Evolutionary conservation across 2,888 invertebrate genomes (phyloP).

Genomic region (Pimpla rufipes): DNA sequence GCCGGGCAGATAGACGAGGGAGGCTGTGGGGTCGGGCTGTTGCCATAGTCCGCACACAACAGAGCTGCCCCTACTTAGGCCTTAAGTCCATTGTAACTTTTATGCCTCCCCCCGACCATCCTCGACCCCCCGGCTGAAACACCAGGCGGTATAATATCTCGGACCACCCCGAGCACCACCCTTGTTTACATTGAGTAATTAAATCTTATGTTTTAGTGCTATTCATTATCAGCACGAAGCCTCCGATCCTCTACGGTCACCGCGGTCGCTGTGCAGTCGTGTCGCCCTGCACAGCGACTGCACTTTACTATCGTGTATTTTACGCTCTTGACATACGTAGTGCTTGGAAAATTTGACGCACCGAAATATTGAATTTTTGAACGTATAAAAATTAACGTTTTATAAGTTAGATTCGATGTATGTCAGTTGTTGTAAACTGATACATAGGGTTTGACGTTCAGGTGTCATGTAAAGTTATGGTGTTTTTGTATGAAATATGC

Average conservation of each 20-base stretch:
- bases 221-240: constrained; percentile 64
- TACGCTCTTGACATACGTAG: too few relatives aligned
- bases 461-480: too few relatives aligned
- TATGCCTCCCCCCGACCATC: constrained; percentile 49
- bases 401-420: too few relatives aligned
- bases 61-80: constrained; percentile 57
- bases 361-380: too few relatives aligned
- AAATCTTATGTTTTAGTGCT: constrained; percentile 69
- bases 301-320: constrained; percentile 5
- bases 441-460: too few relatives aligned
- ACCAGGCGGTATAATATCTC: constrained; percentile 33
- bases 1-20: constrained; percentile 41
- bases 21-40: constrained; percentile 49
- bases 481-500: too few relatives aligned
- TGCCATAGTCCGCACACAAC: constrained; percentile 12
- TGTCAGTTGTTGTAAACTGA: too few relatives aligned
- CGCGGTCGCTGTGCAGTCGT: constrained; percentile 12
- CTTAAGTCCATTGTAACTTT: constrained; percentile 67
- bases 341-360: too few relatives aligned
- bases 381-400: too few relatives aligned
- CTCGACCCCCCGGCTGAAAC: background rate
- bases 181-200: constrained; percentile 68
- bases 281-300: constrained; percentile 2
- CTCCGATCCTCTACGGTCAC: constrained; percentile 50
- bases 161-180: constrained; percentile 48